These are phyloP conservation scores for Aporophyla lueneburgensis DNA, from an alignment of 2,888 invertebrate genomes.

Conservation along the genomic window DNA sequence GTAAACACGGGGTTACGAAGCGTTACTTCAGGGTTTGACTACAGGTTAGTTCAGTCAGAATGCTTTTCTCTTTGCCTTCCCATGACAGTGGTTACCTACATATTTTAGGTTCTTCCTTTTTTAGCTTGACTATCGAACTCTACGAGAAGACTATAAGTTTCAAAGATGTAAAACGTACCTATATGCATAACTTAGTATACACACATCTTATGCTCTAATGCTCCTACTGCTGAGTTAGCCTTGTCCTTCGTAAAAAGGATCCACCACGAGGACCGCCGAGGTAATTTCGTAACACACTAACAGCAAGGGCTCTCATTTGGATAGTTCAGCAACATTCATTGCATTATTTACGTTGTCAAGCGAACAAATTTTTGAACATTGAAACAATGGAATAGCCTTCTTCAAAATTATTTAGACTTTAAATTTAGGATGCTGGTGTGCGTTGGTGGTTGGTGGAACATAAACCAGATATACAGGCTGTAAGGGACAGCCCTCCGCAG, in stretches of 20 bases:
- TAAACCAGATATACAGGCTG: too few species aligned
- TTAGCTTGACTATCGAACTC: too few species aligned
- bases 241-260: background rate
- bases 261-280: too few species aligned
- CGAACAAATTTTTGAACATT: background rate
- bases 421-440: background rate
- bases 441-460: background rate
- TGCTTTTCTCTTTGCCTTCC: background rate
- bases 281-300: background rate
- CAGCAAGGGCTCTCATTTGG: background rate
- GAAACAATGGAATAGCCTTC: background rate
- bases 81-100: background rate
- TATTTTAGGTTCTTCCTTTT: too few species aligned
- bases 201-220: background rate
- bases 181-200: background rate
- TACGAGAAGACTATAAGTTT: background rate
- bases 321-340: background rate
- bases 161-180: background rate
- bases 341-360: too few species aligned
- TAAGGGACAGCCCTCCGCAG: too few species aligned
- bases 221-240: too few species aligned
- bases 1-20: constrained; percentile 10
- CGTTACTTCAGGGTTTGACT: background rate
- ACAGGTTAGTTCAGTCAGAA: background rate
- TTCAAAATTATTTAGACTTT: background rate